A percentile compares a stretch with the other conserved stretches of the same genome.
Conservation (phyloP, 2,797 vertebrate species). For the Staurois parvus region DNA sequence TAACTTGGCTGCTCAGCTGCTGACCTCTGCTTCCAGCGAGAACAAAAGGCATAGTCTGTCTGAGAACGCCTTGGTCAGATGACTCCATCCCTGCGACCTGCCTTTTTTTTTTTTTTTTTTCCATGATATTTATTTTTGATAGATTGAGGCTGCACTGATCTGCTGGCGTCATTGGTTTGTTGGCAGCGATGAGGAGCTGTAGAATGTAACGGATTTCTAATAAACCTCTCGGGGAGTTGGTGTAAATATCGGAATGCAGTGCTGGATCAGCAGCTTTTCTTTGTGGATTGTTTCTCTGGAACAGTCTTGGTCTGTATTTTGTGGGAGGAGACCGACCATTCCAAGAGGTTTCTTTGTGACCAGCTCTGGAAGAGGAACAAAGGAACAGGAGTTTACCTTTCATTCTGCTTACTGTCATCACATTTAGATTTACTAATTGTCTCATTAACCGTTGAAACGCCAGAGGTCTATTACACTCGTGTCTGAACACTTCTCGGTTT, state of each 20-base stretch:
- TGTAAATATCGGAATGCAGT: neutral
- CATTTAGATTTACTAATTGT: neutral
- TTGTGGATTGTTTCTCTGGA: neutral
- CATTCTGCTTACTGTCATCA: neutral
- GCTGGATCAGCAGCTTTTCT: constrained; percentile 29
- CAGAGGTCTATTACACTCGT: no score
- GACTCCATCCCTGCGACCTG: neutral
- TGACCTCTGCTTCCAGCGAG: constrained; percentile 1
- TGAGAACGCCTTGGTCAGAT: neutral
- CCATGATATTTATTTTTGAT: neutral
- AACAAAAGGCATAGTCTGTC: neutral
- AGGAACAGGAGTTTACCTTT: neutral
- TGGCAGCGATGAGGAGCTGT: neutral
- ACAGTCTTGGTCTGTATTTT: neutral
- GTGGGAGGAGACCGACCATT: constrained; percentile 17
- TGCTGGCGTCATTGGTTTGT: neutral
- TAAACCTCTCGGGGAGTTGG: neutral
- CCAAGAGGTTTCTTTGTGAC: neutral
- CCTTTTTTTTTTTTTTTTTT: neutral
- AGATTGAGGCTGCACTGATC: neutral
- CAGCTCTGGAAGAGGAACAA: constrained; percentile 5
- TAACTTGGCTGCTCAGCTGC: neutral
- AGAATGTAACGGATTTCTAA: neutral
- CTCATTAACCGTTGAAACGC: neutral
- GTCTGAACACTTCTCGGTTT: no score